Conservation (phyloP, 2,797 vertebrate species). For the Cetoscarus ocellatus region DNA sequence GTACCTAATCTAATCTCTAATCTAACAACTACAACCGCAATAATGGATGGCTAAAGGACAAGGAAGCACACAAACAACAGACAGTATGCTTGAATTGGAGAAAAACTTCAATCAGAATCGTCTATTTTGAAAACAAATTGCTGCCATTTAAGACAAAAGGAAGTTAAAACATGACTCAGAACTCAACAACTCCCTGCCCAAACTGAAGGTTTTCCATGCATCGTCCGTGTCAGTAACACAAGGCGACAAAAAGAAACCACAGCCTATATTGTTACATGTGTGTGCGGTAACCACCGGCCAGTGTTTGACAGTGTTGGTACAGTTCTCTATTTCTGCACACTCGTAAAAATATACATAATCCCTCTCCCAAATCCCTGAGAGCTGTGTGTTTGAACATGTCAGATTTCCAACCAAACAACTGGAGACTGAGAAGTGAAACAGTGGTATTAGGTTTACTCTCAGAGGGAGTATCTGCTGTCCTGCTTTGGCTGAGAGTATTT, state of each 20-base stretch:
- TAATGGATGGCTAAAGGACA: no score
- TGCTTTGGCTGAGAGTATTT: constrained; percentile 1
- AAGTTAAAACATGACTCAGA: no score
- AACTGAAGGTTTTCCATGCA: no score
- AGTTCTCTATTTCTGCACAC: constrained; percentile 5
- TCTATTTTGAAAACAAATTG: no score
- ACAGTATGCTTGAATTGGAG: no score
- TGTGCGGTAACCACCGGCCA: neutral
- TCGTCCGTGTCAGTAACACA: no score
- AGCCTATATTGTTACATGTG: neutral
- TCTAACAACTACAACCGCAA: no score
- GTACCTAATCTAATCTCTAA: no score
- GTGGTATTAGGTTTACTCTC: constrained; percentile 25
- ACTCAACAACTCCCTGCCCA: no score
- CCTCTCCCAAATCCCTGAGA: constrained; percentile 9
- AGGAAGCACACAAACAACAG: no score
- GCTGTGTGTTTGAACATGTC: constrained; percentile 16
- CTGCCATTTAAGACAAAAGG: no score
- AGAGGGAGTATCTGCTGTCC: constrained; percentile 11
- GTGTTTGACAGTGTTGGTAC: constrained; percentile 17
- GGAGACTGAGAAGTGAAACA: neutral
- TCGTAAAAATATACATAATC: constrained; percentile 19
- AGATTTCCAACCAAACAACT: constrained; percentile 16
- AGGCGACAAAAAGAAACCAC: constrained; percentile 13
- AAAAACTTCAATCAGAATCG: no score